These are phyloP conservation scores for Aegotheles bennettii DNA, from an alignment of 2,113 vertebrate species.

Conservation along the genomic window DNA sequence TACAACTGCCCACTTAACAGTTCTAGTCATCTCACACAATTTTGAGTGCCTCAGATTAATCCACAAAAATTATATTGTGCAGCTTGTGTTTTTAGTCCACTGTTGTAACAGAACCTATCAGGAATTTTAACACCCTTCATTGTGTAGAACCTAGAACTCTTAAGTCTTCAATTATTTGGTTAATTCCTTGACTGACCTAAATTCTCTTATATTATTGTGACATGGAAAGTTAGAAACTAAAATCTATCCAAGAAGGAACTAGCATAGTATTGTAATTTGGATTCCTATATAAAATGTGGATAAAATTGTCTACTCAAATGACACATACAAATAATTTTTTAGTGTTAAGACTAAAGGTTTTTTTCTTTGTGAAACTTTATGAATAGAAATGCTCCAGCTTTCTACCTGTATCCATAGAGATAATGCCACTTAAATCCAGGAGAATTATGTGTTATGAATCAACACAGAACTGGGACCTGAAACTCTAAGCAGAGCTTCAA, in stretches of 20 bases:
- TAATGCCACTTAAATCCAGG: not conserved
- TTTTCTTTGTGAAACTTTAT: not conserved
- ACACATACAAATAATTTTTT: not conserved
- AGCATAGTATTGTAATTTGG: not conserved
- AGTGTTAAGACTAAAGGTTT: not conserved
- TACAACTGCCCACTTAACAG: not conserved
- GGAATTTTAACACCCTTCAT: not conserved
- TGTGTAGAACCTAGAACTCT: not conserved
- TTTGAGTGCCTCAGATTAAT: not conserved
- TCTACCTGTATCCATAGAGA: not conserved
- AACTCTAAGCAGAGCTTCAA: not conserved
- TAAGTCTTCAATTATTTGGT: not conserved
- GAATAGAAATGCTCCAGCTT: not conserved
- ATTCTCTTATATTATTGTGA: not conserved
- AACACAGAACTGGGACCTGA: not conserved
- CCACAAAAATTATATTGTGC: not conserved
- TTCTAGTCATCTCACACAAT: not conserved
- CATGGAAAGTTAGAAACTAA: not conserved
- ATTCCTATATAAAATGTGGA: not conserved
- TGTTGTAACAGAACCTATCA: not conserved
- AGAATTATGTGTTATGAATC: not conserved
- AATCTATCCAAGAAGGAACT: not conserved
- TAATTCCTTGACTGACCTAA: not conserved
- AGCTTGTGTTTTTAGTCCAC: not conserved
- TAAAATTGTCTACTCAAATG: not conserved